phyloP scores from a whole-genome alignment of 1,140 invertebrate genomes.

The Sitophilus oryzae region DNA sequence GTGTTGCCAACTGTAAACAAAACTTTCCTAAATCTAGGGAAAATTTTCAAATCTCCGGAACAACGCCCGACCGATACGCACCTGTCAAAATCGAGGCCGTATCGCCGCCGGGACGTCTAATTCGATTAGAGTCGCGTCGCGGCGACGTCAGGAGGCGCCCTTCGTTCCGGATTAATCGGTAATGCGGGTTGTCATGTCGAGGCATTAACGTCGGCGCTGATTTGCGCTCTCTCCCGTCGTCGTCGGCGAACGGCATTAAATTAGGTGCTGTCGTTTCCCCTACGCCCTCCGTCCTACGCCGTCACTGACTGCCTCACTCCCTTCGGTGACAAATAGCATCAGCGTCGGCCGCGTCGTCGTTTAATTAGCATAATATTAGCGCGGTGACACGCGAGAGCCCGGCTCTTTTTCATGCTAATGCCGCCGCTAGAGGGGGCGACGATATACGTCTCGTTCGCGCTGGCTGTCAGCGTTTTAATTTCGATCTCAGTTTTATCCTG shows the following conservation, averaged over 20 bases:
- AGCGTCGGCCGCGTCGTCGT: background rate
- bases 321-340: background rate
- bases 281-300: too few relatives aligned
- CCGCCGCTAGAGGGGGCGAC: too few relatives aligned
- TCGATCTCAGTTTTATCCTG: too few relatives aligned
- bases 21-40: too few relatives aligned
- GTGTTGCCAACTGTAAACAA: too few relatives aligned
- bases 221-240: background rate
- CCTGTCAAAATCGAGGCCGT: background rate
- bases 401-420: background rate
- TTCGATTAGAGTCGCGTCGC: background rate
- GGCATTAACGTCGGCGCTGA: background rate
- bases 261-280: background rate
- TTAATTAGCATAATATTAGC: background rate
- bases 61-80: too few relatives aligned
- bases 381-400: background rate
- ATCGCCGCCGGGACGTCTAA: background rate
- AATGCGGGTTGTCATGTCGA: background rate
- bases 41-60: too few relatives aligned
- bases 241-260: background rate
- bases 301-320: too few relatives aligned
- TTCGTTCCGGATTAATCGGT: background rate
- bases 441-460: too few relatives aligned
- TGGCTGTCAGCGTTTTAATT: too few relatives aligned
- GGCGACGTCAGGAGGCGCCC: background rate